A percentile compares a stretch with the other conserved stretches of the same genome.
Evolutionary conservation across 1,140 invertebrate species (phyloP).

Genomic region (Dendrolimus punctatus): DNA sequence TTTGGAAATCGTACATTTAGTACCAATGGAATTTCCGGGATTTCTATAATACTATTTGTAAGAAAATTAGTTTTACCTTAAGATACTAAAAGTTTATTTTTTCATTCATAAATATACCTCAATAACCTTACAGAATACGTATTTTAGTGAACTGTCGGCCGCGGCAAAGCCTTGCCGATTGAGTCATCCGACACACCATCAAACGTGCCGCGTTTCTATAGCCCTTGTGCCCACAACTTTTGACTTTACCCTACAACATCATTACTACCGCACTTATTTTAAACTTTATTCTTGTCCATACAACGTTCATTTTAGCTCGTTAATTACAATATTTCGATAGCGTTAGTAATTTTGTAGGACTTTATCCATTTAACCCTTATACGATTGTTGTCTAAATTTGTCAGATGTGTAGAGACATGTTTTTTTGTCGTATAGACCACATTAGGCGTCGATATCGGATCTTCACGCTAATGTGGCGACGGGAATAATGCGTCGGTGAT

Average conservation of each 20-base stretch:
- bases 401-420: constrained; percentile 36
- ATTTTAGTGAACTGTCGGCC: constrained; percentile 27
- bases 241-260: constrained; percentile 19
- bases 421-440: constrained; percentile 34
- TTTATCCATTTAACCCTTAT: constrained; percentile 59
- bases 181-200: constrained; percentile 65
- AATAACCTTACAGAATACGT: constrained; percentile 16
- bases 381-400: constrained; percentile 63
- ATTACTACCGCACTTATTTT: not conserved
- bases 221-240: constrained; percentile 41
- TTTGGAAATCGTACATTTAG: no score
- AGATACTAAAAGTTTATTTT: no score
- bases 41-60: no score
- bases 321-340: constrained; percentile 8
- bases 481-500: constrained; percentile 30
- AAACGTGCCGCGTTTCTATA: constrained; percentile 60
- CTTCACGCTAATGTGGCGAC: constrained; percentile 3
- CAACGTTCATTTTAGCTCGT: constrained; percentile 12
- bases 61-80: no score
- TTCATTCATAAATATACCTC: no score
- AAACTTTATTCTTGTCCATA: constrained; percentile 2
- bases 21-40: no score
- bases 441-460: constrained; percentile 47
- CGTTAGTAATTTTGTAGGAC: constrained; percentile 19
- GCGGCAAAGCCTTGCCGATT: constrained; percentile 56